Evolutionary conservation across 1,140 invertebrate species (phyloP).

Genomic region (Argopecten irradians): DNA sequence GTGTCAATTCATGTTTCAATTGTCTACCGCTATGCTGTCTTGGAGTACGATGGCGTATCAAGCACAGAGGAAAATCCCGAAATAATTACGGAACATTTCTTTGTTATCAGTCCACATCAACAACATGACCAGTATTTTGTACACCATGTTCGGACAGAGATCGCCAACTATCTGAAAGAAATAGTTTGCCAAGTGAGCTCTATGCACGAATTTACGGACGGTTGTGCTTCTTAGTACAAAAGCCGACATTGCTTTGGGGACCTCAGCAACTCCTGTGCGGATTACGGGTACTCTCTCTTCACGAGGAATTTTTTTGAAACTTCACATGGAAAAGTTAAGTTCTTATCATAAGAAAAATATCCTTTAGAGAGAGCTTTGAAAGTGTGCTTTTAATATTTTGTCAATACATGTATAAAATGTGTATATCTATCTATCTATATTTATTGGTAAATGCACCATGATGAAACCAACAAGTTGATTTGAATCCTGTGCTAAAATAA

Average conservation of each 20-base stretch:
- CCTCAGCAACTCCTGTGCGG: background rate
- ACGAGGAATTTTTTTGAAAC: conserved; percentile 44
- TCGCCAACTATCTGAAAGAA: conserved; percentile 17
- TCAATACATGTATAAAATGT: no score
- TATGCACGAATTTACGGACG: conserved; percentile 49
- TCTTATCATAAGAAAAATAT: no score
- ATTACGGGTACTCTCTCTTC: background rate
- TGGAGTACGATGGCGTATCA: conserved; percentile 35
- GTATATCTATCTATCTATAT: no score
- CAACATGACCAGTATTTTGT: conserved; percentile 37
- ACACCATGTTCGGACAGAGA: background rate
- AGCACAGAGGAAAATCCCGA: conserved; percentile 32
- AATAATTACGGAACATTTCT: conserved; percentile 30
- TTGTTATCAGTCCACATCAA: conserved; percentile 36
- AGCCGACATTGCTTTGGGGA: conserved; percentile 45
- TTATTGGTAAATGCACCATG: no score
- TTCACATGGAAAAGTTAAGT: conserved; percentile 32
- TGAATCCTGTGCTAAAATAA: no score
- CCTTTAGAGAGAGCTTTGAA: no score
- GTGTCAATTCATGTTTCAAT: conserved; percentile 42
- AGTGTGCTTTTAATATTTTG: no score
- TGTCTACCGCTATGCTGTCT: conserved; percentile 39
- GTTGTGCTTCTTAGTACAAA: conserved; percentile 39
- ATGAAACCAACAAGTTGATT: no score
- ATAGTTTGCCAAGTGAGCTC: background rate